A percentile compares a stretch with the other conserved stretches of the same genome.
Evolutionary conservation across 2,113 vertebrate genomes (phyloP).

Genomic region (Stercorarius parasiticus): DNA sequence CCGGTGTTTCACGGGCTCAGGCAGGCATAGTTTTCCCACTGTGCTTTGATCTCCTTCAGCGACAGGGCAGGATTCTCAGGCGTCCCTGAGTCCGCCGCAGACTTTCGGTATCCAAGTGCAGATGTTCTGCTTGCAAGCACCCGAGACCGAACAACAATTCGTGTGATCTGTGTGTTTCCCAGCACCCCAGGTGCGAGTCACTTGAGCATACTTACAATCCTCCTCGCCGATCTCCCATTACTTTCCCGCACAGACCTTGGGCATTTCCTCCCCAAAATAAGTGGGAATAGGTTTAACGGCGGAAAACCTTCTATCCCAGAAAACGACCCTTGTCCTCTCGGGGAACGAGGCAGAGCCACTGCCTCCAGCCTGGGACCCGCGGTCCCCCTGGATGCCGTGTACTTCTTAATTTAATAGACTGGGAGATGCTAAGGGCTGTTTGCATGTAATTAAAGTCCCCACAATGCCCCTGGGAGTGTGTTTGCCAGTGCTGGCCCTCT

Average conservation of each 20-base stretch:
- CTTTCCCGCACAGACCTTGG: background rate
- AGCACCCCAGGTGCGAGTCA: no score
- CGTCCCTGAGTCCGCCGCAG: no score
- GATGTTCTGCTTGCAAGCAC: no score
- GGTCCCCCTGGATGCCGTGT: accelerated
- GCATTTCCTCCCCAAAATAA: background rate
- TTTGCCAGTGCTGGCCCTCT: background rate
- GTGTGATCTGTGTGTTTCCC: no score
- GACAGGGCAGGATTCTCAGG: no score
- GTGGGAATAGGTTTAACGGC: background rate
- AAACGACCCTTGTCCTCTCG: background rate
- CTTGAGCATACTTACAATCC: no score
- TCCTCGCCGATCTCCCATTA: no score
- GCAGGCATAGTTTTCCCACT: no score
- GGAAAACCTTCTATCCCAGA: background rate
- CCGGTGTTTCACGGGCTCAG: no score
- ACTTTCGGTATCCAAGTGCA: no score
- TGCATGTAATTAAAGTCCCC: background rate
- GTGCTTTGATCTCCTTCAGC: no score
- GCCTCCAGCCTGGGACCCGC: background rate
- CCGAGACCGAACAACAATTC: no score
- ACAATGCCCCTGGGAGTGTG: accelerated
- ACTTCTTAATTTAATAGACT: background rate
- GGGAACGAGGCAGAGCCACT: background rate
- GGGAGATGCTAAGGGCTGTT: background rate